Base-by-base conservation (phyloP, 2,113 vertebrate genomes). In the Mobula hypostoma region DNA sequence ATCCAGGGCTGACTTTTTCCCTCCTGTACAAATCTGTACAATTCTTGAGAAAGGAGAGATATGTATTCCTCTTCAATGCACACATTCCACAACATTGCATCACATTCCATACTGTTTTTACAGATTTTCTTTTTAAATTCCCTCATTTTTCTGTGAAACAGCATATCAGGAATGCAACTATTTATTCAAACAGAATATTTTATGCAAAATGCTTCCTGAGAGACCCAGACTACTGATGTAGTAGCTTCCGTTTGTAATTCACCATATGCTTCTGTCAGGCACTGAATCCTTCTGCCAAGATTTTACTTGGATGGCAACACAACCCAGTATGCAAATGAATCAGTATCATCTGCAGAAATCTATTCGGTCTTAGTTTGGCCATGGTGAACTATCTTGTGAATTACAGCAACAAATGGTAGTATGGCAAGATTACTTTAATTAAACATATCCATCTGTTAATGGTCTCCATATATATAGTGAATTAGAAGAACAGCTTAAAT, bases 361-460 rank as follows among this genome's bases (percentile, higher is more conserved):
- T 74, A 56, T 48, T 93, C 68, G 27, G 96, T 96, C 95, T 96
- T 96, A 94, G 94, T 95, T 95, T 95, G 96, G 95, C 95, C 95
- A 96, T 95, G 95, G 94, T 95, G 95, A 95, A 90, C 95, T 94
- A 93, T 97, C 96, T 97, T 95, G 96, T 97, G 96, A 96, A 96
- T 95, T 94, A 95, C 95, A 96, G 96, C 95, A 97, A 97, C 96
- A 96, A 95, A 97, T 96, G 95, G 96, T 96, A 95, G 94, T 96
- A 95, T 96, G 95, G 96, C 95, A 97, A 97, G 95, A 95, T 95
- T 94, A 94, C 96, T 96, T 97, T 96, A 97, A 98, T 97, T 95
- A 95, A 96, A 96, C 97, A 97, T 96, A 96, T 95, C 95, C 94
- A 0, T 94, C 95, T 96, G 94, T 95, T 97, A 97, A 97, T 40